Evolutionary conservation across 1,140 invertebrate species (phyloP).

Genomic region (Aphaenogaster ashmeadi): DNA sequence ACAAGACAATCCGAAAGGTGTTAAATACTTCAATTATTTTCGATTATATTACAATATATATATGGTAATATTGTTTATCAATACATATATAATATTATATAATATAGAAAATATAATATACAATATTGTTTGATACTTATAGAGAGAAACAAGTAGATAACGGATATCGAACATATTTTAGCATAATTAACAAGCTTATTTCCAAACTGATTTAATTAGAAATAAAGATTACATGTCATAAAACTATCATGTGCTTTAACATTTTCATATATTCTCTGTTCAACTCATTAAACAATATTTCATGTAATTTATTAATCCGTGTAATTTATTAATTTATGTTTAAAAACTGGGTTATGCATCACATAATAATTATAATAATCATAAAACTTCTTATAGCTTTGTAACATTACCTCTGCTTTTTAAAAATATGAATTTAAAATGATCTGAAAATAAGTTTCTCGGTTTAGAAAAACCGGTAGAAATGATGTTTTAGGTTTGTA

Average conservation of each 20-base stretch:
- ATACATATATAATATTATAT: too few species aligned
- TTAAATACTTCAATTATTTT: background rate
- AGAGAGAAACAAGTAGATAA: background rate
- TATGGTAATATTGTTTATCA: too few species aligned
- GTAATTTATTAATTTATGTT: background rate
- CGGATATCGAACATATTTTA: background rate
- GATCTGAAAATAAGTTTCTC: background rate
- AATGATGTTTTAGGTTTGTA: conserved; percentile 1
- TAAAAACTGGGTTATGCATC: background rate
- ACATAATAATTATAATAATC: background rate
- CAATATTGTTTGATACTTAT: background rate
- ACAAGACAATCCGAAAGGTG: background rate
- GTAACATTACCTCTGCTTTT: background rate
- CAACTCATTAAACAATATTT: conserved; percentile 18
- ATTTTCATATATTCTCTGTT: background rate
- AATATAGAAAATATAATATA: too few species aligned
- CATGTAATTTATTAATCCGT: background rate
- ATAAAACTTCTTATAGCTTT: background rate
- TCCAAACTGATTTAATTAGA: conserved; percentile 11
- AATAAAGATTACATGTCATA: background rate
- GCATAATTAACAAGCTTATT: background rate
- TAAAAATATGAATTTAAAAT: background rate
- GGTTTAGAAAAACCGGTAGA: background rate
- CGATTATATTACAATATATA: background rate
- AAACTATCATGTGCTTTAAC: background rate